Evolutionary conservation across 2,797 vertebrate genomes (phyloP), one percentile per base, ranked within the genome.

Genomic region (Chaunax sp.): DNA sequence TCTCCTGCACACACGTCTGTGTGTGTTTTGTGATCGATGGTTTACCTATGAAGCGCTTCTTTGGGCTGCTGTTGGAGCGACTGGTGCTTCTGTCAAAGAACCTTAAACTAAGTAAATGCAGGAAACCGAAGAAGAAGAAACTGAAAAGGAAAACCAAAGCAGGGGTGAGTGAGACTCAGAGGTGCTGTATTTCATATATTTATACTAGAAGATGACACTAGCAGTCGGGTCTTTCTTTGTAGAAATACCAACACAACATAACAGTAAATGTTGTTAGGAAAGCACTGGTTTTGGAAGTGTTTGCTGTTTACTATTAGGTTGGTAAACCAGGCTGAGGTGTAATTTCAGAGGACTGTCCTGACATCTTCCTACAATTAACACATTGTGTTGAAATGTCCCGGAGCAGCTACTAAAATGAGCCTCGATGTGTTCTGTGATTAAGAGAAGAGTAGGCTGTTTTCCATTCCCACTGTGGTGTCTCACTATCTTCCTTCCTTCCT

Each of bases 21-120:
- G 71, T 77, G 62, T 46, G 40, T 52, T n/a, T 51, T 55, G 18
- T 20, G 18, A 45, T 9, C 6, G 0, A 53, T 76, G 73, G 35
- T 60, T 75, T 60, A 75, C 75, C 63, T 28, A 85, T 88, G 83
- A 82, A 69, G 33, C 75, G 80, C 8, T 78, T 82, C 75, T 76
- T 55, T 61, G 64, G 67, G 40, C 64, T 83, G 58, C 16, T 80
- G 63, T 35, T 83, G 57, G 84, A 85, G 69, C 75, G 54, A 37
- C 68, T 85, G 57, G 71, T 71, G 41, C 51, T 51, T 73, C 57
- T 83, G 37, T 82, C 86, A 1, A 69, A 83, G 73, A 81, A 28
- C 58, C 41, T 82, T 26, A 53, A 81, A 62, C 14, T 70, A 52
- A 77, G 52, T 40, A 75, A 76, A 20, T 76, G 83, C 72, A 78